Conservation (phyloP, 23 tunicate genomes). For the Ascidia mentula region DNA sequence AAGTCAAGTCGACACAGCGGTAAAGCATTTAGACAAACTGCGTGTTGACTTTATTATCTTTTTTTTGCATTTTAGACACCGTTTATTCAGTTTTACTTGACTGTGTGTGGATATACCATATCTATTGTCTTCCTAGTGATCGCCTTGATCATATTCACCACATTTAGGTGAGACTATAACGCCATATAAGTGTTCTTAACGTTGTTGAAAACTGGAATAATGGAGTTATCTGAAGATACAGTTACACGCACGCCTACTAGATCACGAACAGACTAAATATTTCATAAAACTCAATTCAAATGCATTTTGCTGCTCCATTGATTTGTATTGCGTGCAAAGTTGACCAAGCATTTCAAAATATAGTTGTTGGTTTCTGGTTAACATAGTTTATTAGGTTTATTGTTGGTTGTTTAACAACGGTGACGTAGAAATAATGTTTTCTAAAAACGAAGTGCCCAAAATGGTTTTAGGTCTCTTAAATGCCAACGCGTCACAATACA, state of each 20-base stretch:
- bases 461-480: slow-evolving; percentile 12
- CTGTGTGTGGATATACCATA: background rate
- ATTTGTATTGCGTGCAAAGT: too few species aligned
- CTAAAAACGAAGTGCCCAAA: too few species aligned
- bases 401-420: too few species aligned
- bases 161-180: background rate
- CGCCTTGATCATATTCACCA: background rate
- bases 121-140: background rate
- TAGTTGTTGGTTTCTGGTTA: too few species aligned
- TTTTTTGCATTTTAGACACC: background rate
- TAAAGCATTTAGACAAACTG: background rate
- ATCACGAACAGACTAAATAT: too few species aligned
- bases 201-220: too few species aligned
- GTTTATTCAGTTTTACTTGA: background rate
- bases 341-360: too few species aligned
- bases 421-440: too few species aligned
- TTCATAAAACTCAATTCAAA: background rate
- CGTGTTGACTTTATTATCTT: background rate
- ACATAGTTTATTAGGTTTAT: too few species aligned
- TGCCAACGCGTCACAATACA: slow-evolving; percentile 32
- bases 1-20: background rate
- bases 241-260: too few species aligned
- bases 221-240: too few species aligned
- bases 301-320: background rate
- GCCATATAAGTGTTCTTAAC: too few species aligned